A percentile compares a stretch with the other conserved stretches of the same genome.
Evolutionary conservation across 2,888 invertebrate genomes (phyloP).

Genomic region (Arenicola marina): DNA sequence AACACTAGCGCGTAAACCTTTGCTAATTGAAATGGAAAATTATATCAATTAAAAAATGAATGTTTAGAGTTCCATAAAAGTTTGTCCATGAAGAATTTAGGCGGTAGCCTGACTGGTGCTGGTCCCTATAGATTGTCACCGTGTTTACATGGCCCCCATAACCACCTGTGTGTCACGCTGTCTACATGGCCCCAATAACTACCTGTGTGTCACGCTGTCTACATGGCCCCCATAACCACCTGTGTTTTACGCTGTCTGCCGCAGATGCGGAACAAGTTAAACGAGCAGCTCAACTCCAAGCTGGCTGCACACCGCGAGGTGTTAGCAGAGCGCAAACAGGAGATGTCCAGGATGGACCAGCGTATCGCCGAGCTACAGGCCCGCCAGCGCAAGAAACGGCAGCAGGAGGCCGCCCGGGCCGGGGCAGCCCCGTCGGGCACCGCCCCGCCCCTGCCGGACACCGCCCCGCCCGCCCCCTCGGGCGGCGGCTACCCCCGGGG

Average conservation of each 20-base stretch:
- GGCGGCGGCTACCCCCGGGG: slow-evolving; percentile 2
- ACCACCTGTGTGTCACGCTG: too few relatives aligned
- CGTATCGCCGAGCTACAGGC: slow-evolving; percentile 92
- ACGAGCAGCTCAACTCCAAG: slow-evolving; percentile 90
- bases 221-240: too few relatives aligned
- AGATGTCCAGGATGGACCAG: slow-evolving; percentile 89
- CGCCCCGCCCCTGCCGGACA: background rate
- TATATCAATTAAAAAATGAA: too few relatives aligned
- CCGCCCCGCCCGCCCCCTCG: background rate
- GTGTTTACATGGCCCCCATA: too few relatives aligned
- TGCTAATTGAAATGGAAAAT: too few relatives aligned
- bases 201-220: too few relatives aligned
- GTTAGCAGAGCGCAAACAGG: slow-evolving; percentile 84
- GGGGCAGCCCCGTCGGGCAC: background rate
- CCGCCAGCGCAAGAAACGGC: slow-evolving; percentile 80
- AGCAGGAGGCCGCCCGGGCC: slow-evolving; percentile 65
- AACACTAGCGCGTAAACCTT: too few relatives aligned
- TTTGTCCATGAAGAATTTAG: too few relatives aligned
- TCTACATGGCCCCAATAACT: too few relatives aligned
- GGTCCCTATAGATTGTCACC: too few relatives aligned
- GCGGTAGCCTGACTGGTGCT: too few relatives aligned
- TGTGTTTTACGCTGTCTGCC: slow-evolving; percentile 46
- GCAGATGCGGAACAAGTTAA: slow-evolving; percentile 94
- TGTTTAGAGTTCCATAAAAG: too few relatives aligned
- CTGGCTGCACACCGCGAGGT: slow-evolving; percentile 87